Percentiles rank a stretch among this genome's conserved stretches.
Conservation (phyloP, 2,888 invertebrate genomes). For the Tachina lurida region DNA sequence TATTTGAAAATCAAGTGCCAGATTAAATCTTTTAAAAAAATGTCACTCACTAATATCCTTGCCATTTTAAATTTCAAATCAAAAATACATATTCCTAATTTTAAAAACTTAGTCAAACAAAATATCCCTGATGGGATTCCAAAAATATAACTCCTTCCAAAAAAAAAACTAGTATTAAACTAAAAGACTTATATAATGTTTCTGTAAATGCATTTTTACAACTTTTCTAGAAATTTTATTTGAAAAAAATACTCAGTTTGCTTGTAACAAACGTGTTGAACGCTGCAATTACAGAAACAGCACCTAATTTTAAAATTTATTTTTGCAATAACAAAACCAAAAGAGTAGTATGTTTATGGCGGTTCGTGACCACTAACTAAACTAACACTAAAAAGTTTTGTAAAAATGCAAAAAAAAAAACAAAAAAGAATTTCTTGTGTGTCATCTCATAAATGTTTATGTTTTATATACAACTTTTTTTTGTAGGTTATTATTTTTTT, state of each 20-base stretch:
- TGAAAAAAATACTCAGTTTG: too few species aligned
- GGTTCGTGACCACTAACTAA: too few species aligned
- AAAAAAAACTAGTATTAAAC: slow-evolving; percentile 30
- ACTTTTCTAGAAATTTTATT: too few species aligned
- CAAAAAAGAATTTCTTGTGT: not conserved
- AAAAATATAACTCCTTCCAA: slow-evolving; percentile 7
- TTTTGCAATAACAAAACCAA: slow-evolving; percentile 27
- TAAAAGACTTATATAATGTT: slow-evolving; percentile 10
- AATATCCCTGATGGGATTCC: not conserved
- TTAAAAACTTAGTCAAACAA: not conserved
- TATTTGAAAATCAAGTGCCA: slow-evolving; percentile 14
- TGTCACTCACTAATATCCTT: slow-evolving; percentile 31
- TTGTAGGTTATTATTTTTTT: slow-evolving; percentile 6
- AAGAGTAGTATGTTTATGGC: too few species aligned
- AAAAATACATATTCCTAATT: slow-evolving; percentile 29
- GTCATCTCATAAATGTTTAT: slow-evolving; percentile 33
- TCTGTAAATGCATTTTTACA: too few species aligned
- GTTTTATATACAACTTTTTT: slow-evolving; percentile 18
- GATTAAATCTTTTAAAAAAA: not conserved
- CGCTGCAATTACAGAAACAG: too few species aligned
- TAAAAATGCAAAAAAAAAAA: slow-evolving; percentile 25
- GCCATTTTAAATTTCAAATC: slow-evolving; percentile 60
- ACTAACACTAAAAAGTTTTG: slow-evolving; percentile 4
- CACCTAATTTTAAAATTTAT: slow-evolving; percentile 16
- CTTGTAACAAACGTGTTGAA: too few species aligned